Conservation (phyloP, 2,888 invertebrate genomes). For the Chalcis sispes region DNA sequence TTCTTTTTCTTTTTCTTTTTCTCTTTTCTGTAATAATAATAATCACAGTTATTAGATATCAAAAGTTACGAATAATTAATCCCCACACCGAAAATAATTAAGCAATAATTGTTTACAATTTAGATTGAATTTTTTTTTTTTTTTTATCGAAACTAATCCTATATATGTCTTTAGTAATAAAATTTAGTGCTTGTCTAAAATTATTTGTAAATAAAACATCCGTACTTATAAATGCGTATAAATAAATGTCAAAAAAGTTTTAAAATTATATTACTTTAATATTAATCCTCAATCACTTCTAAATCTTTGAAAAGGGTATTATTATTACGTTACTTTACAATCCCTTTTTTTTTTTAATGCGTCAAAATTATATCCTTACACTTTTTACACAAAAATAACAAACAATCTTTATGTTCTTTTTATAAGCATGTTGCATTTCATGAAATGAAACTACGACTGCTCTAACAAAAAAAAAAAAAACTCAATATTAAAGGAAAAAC, state of each 20-base stretch:
- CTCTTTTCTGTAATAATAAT: not conserved
- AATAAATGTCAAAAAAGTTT: not conserved
- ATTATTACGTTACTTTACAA: not conserved
- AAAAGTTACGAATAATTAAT: no score
- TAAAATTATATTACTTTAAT: not conserved
- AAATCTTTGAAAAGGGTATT: no score
- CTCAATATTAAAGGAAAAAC: slow-evolving; percentile 8
- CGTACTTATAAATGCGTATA: not conserved
- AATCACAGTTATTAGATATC: no score
- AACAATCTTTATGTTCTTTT: slow-evolving; percentile 25
- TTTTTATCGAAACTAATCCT: not conserved
- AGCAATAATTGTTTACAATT: no score
- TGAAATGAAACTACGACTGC: not conserved
- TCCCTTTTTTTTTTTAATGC: not conserved
- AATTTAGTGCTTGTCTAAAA: slow-evolving; percentile 26
- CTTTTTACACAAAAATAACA: slow-evolving; percentile 21
- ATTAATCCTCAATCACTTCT: not conserved
- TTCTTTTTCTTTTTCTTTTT: no score
- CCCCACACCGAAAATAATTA: no score
- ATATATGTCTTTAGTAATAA: not conserved
- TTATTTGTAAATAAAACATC: not conserved
- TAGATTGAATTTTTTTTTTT: not conserved
- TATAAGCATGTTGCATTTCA: slow-evolving; percentile 38
- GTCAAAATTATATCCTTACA: slow-evolving; percentile 6
- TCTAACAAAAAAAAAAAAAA: no score